Base-by-base conservation (phyloP, 2,113 vertebrate genomes). In the Anguilla rostrata region DNA sequence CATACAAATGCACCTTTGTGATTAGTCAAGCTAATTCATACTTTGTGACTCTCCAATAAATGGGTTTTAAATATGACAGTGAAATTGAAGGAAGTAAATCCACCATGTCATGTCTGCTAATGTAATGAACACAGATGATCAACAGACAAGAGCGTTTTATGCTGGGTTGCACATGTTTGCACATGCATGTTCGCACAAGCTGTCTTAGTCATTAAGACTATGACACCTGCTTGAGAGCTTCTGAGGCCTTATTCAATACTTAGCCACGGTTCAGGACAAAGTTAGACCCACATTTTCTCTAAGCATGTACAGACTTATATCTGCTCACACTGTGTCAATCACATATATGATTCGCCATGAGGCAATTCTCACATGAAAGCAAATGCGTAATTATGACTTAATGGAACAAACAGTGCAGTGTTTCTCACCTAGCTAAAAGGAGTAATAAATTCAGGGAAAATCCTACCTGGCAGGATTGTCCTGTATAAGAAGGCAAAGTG, bases 401-500 rank as follows among this genome's bases (percentile, higher is more conserved):
- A 71, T 22, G 63, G 26, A n/a, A 20, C 20, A 1, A 75, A 75
- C 2, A 34, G 71, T 12, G 71, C 20, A 75, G 71, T 22, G 26
- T 34, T 75, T 34, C 71, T 34, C n/a, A 75, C 4, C 2, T 75
- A 12, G 26, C 71, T 12, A 6, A n/a, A 75, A n/a, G 11, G 71
- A 29, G 71, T 3, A 29, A 34, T 75, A 29, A 11, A 34, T 3
- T 26, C 26, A 11, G 71, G 12, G 18, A 71, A 71, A 56, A 14
- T 60, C 87, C 90, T 95, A 98, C 98, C 98, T 86, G 98, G 98
- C 26, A 99, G 93, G 89, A 99, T 89, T 49, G 98, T 99, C 89
- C 97, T 96, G 89, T 99, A 99, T 92, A 99, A 95, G 94, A 99
- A 99, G n/a, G 97, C 96, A 81, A 98, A 99, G 93, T 99, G 98